Base-by-base conservation (phyloP, 2,888 invertebrate species). In the Drosophila affinis region DNA sequence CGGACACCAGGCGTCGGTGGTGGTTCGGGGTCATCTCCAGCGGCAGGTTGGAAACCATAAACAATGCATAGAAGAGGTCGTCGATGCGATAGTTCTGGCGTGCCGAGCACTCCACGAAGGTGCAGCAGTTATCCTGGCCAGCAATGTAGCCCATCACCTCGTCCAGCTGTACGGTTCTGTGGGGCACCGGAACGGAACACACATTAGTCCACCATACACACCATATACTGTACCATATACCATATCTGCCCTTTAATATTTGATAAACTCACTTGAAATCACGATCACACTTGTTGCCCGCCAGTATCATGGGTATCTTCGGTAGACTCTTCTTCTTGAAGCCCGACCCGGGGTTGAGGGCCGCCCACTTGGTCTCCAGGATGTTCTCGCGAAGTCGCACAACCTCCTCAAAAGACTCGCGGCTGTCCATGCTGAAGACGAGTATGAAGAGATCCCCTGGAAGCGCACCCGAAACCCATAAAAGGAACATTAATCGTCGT, bases 11-110 rank as follows among this genome's bases (percentile, higher is more conserved):
- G 68, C 96, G 94, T 87, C 96, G 95, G 91, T 97, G 97, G 90
- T 97, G 95, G 88, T 97, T 96, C 0, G 96, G 96, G 21, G 97
- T 96, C 97, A 97, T 97, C 93, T 97, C 97, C 83, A 96, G 92
- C 0, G 97, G 97, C 67, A 97, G 92, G 90, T 96, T 96, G 32
- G 97, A 96, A 54, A 96, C 95, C 62, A 95, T 94, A 91, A 97
- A 97, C 12, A 97, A 93, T 81, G 96, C 95, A 91, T 96, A 95
- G 92, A 97, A 97, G 17, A 97, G 94, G 87, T 97, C 97, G 88
- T 97, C 96, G 57, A 97, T 96, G 87, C 95, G 95, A 76, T 93
- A 93, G 91, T 97, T 96, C 88, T 95, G 95, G 91, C 96, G 96
- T 6, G 97, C 97, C 45, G 97, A 97, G 27, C 95, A 95, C 90